Conservation (phyloP, 2,113 vertebrate species). For the Marmota monax region DNA sequence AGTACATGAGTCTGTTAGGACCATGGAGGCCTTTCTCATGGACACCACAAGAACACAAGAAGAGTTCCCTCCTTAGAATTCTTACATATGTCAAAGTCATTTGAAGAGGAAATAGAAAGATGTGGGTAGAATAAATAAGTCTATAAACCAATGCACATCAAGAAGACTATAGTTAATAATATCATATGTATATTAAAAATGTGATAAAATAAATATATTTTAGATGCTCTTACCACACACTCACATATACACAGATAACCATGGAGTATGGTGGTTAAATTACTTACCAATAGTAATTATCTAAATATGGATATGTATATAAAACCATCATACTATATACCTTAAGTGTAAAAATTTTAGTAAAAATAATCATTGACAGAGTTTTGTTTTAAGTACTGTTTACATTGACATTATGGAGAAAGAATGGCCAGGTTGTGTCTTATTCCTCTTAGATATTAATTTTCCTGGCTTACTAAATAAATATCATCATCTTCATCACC, state of each 20-base stretch:
- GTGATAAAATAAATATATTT: not conserved
- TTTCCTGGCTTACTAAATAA: not conserved
- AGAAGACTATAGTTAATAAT: not conserved
- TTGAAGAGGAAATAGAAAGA: not conserved
- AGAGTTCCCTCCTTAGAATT: not conserved
- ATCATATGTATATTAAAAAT: not conserved
- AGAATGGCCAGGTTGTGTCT: not conserved
- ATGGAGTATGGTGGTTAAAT: not conserved
- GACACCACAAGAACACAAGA: not conserved
- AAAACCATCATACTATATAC: not conserved
- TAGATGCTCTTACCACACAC: not conserved
- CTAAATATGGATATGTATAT: not conserved
- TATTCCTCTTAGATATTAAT: not conserved
- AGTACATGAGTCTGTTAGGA: not conserved
- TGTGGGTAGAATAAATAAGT: not conserved
- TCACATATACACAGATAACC: not conserved
- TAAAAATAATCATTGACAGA: not conserved
- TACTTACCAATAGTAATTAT: not conserved
- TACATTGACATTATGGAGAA: not conserved
- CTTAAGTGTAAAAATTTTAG: not conserved
- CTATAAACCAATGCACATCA: no score
- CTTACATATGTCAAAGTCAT: not conserved
- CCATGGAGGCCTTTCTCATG: not conserved
- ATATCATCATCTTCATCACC: not conserved
- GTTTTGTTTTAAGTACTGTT: not conserved